phyloP scores from a whole-genome alignment of 2,888 invertebrate species.

The Caenorhabditis angaria region DNA sequence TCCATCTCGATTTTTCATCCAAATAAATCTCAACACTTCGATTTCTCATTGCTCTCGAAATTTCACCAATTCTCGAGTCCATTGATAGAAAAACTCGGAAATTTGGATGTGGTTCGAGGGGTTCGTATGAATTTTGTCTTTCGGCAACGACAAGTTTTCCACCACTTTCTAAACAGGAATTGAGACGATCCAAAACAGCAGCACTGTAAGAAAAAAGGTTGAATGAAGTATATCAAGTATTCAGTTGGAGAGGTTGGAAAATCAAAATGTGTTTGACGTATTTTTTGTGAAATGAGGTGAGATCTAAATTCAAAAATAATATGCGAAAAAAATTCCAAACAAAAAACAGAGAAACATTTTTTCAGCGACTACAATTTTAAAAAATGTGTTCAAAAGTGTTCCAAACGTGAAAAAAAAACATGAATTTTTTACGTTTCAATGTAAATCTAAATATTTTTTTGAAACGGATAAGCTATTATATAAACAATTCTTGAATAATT shows the following conservation, averaged over 20 bases:
- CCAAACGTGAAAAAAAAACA: too few species aligned
- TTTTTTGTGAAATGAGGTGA: too few species aligned
- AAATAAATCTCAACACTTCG: slow-evolving; percentile 90
- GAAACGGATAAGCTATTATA: too few species aligned
- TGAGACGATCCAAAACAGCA: slow-evolving; percentile 93
- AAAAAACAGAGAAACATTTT: too few species aligned
- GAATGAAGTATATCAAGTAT: too few species aligned
- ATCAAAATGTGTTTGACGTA: too few species aligned
- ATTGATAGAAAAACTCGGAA: slow-evolving; percentile 93
- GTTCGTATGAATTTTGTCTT: slow-evolving; percentile 81
- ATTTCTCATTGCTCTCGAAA: slow-evolving; percentile 97
- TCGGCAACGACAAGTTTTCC: slow-evolving; percentile 90
- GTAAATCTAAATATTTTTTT: neutral
- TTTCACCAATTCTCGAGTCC: slow-evolving; percentile 92
- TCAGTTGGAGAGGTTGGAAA: too few species aligned
- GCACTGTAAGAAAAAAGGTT: slow-evolving; percentile 80
- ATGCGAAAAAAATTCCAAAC: too few species aligned
- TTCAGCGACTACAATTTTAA: too few species aligned
- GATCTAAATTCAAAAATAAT: too few species aligned
- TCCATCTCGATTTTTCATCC: slow-evolving; percentile 58
- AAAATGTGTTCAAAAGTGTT: too few species aligned
- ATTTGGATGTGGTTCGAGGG: slow-evolving; percentile 84
- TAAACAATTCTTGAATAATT: neutral
- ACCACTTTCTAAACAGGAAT: slow-evolving; percentile 90
- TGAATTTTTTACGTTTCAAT: too few species aligned